phyloP scores from a whole-genome alignment of 64 coral and sea anemone species.

The Montipora capricornis region DNA sequence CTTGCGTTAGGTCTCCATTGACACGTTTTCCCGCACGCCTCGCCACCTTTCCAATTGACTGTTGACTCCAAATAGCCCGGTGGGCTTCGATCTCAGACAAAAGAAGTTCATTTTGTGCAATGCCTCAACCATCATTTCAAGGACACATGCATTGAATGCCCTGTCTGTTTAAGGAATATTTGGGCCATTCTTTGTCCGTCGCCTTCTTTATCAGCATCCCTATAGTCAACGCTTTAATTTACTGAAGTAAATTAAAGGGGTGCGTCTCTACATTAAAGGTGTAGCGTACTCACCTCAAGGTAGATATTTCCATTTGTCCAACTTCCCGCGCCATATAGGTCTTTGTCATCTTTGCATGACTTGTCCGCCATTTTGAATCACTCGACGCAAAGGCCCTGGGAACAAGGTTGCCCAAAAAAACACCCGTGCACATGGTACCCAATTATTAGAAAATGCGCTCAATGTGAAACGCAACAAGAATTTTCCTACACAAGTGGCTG shows the following conservation, averaged over 20 bases:
- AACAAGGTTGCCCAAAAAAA: too few relatives aligned
- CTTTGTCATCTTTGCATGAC: too few relatives aligned
- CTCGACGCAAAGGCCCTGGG: too few relatives aligned
- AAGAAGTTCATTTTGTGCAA: slow-evolving; percentile 42
- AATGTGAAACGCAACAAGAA: too few relatives aligned
- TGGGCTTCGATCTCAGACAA: slow-evolving; percentile 14
- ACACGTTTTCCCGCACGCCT: slow-evolving; percentile 20
- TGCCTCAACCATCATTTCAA: slow-evolving; percentile 45
- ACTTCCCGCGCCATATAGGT: too few relatives aligned
- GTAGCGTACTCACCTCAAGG: too few relatives aligned
- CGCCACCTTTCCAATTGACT: slow-evolving; percentile 53
- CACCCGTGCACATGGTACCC: too few relatives aligned
- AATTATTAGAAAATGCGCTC: too few relatives aligned
- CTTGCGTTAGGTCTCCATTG: slow-evolving; percentile 21
- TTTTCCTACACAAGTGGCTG: too few relatives aligned
- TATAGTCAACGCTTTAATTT: slow-evolving; percentile 45
- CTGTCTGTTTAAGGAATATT: slow-evolving; percentile 27
- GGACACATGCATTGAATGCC: slow-evolving; percentile 37
- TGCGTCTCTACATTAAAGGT: too few relatives aligned
- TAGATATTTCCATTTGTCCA: too few relatives aligned
- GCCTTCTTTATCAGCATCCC: slow-evolving; percentile 46
- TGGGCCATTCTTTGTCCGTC: slow-evolving; percentile 21
- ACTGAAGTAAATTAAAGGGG: slow-evolving; percentile 27
- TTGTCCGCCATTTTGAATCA: too few relatives aligned
- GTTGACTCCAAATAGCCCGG: slow-evolving; percentile 51